A percentile compares a stretch with the other conserved stretches of the same genome.
Conservation (phyloP, 2,888 invertebrate genomes). For the Drosophila eohydei region DNA sequence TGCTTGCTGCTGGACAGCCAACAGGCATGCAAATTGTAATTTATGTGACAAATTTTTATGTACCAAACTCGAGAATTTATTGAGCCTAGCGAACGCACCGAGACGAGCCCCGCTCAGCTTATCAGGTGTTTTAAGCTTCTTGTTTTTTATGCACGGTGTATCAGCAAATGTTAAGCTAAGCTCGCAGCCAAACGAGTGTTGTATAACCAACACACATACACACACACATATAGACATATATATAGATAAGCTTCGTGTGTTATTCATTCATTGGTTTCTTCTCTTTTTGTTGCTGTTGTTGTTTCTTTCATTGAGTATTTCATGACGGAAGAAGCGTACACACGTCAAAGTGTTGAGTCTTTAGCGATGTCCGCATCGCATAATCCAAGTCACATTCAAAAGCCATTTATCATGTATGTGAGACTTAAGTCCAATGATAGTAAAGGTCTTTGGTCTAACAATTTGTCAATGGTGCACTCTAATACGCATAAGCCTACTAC, state of each 20-base stretch:
- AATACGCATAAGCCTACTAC: conserved; percentile 32
- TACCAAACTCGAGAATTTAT: conserved; percentile 71
- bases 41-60: conserved; percentile 81
- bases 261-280: conserved; percentile 42
- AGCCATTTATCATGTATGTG: conserved; percentile 67
- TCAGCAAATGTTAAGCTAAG: conserved; percentile 19
- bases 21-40: conserved; percentile 76
- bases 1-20: conserved; percentile 57
- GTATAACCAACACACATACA: conserved; percentile 5
- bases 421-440: conserved; percentile 50
- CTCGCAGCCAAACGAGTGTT: conserved; percentile 11
- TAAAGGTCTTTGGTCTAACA: conserved; percentile 56
- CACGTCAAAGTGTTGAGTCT: conserved; percentile 68
- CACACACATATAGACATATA: neutral
- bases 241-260: conserved; percentile 12
- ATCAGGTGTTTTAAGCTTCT: conserved; percentile 59
- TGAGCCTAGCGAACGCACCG: conserved; percentile 43
- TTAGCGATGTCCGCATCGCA: conserved; percentile 72
- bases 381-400: conserved; percentile 71
- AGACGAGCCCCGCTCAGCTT: conserved; percentile 35
- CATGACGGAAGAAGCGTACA: conserved; percentile 70
- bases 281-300: neutral
- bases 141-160: conserved; percentile 9
- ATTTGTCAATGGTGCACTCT: conserved; percentile 74
- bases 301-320: conserved; percentile 38